A percentile compares a stretch with the other conserved stretches of the same genome.
Conservation (phyloP, 2,797 vertebrate species). For the Melanotaenia boesemani region DNA sequence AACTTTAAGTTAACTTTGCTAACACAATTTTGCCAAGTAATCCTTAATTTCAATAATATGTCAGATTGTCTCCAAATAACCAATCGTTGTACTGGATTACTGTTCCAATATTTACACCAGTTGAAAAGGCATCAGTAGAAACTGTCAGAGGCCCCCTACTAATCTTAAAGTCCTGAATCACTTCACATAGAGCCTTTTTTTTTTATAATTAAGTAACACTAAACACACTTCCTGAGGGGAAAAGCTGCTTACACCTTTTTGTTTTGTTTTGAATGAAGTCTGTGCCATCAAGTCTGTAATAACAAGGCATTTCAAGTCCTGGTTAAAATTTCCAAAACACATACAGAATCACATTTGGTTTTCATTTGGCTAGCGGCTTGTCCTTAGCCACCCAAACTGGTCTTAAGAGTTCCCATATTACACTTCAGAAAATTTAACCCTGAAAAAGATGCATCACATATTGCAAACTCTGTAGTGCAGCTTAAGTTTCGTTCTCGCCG, state of each 20-base stretch:
- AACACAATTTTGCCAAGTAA: constrained; percentile 66
- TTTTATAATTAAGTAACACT: constrained; percentile 56
- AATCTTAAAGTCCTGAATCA: constrained; percentile 47
- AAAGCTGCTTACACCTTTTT: constrained; percentile 53
- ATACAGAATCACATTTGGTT: constrained; percentile 88
- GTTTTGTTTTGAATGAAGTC: constrained; percentile 46
- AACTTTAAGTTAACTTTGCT: constrained; percentile 63
- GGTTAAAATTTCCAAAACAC: constrained; percentile 75
- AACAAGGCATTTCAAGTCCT: constrained; percentile 76
- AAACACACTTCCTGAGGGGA: constrained; percentile 61
- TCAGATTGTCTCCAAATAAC: constrained; percentile 51
- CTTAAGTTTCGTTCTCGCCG: constrained; percentile 72
- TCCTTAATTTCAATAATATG: constrained; percentile 65
- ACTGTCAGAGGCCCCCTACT: constrained; percentile 37
- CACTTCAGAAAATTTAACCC: constrained; percentile 64
- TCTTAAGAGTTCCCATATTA: constrained; percentile 77
- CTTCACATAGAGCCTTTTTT: constrained; percentile 28
- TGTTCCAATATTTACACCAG: constrained; percentile 40
- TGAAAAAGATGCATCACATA: constrained; percentile 66
- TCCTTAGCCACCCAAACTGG: constrained; percentile 77
- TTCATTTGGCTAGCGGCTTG: constrained; percentile 83
- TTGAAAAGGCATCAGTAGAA: constrained; percentile 49
- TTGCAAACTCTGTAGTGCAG: constrained; percentile 56
- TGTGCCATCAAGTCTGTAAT: constrained; percentile 79
- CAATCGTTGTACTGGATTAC: constrained; percentile 47